These are phyloP conservation scores for Rhinatrema bivittatum DNA, from an alignment of 2,797 vertebrate species.

Conservation along the genomic window DNA sequence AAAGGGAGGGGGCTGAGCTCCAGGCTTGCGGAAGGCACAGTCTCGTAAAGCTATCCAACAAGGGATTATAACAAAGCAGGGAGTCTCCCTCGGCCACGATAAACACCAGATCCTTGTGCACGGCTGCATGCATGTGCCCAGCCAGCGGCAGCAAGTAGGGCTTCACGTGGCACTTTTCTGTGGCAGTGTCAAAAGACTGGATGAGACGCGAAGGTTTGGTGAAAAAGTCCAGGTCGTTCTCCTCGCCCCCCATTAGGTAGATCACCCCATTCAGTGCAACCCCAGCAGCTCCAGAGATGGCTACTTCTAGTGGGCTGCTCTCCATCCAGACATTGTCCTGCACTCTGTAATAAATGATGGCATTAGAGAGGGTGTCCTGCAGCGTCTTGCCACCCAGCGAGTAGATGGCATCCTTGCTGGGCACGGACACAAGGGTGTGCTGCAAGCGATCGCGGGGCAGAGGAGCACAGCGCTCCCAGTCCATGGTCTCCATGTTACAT, in stretches of 20 bases:
- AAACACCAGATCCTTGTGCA: constrained; percentile 95
- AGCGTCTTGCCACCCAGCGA: constrained; percentile 91
- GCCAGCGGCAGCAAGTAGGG: constrained; percentile 91
- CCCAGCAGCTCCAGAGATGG: constrained; percentile 87
- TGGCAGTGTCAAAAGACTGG: constrained; percentile 88
- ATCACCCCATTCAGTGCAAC: constrained; percentile 91
- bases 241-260: constrained; percentile 92
- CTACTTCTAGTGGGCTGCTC: constrained; percentile 87
- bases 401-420: constrained; percentile 84
- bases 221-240: constrained; percentile 97
- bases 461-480: constrained; percentile 97
- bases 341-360: constrained; percentile 91
- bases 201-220: constrained; percentile 95
- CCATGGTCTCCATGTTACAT: constrained; percentile 96
- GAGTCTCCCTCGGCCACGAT: constrained; percentile 92
- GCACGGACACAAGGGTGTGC: constrained; percentile 89
- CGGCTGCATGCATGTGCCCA: constrained; percentile 89
- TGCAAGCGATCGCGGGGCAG: constrained; percentile 91
- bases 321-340: constrained; percentile 95
- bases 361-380: constrained; percentile 92
- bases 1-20: constrained; percentile 90
- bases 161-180: constrained; percentile 87
- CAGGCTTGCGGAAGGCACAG: constrained; percentile 90
- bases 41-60: constrained; percentile 93
- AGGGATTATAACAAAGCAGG: constrained; percentile 90